Conservation (phyloP, 2,113 vertebrate species). For the Phyllopteryx taeniolatus region DNA sequence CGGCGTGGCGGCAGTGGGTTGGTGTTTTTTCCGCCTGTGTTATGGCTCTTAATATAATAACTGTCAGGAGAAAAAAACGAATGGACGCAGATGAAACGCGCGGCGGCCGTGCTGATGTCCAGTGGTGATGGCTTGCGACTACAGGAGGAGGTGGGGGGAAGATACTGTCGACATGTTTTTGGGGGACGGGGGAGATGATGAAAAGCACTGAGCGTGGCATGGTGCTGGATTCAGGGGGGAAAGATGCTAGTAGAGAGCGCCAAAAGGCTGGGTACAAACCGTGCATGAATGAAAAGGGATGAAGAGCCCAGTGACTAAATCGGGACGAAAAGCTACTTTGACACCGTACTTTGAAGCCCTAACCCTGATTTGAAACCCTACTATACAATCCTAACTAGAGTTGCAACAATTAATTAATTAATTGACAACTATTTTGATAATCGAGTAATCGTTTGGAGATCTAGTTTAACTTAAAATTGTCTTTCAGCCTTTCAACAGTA, state of each 20-base stretch:
- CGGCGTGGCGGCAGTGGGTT: slow-evolving; percentile 23
- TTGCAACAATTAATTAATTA: too few species aligned
- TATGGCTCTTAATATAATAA: slow-evolving; percentile 46
- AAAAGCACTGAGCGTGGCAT: slow-evolving; percentile 1
- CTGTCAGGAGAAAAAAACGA: slow-evolving; percentile 46
- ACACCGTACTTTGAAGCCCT: not conserved
- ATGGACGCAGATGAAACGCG: slow-evolving; percentile 33
- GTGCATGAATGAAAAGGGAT: not conserved
- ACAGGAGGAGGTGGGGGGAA: slow-evolving; percentile 15
- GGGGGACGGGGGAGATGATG: not conserved
- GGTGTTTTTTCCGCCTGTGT: slow-evolving; percentile 52
- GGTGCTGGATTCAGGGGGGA: not conserved
- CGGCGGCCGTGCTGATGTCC: not conserved
- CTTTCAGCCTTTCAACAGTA: too few species aligned
- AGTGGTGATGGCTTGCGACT: slow-evolving; percentile 27
- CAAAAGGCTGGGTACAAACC: not conserved
- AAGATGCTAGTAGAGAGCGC: not conserved
- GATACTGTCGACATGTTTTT: slow-evolving; percentile 29
- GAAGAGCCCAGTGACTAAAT: not conserved
- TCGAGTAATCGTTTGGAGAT: too few species aligned
- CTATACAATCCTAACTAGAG: too few species aligned
- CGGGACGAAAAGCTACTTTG: not conserved
- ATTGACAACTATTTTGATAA: too few species aligned
- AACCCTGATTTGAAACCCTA: too few species aligned
- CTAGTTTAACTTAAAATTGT: too few species aligned